Conservation (phyloP, 2,113 vertebrate species). For the Chroicocephalus ridibundus region DNA sequence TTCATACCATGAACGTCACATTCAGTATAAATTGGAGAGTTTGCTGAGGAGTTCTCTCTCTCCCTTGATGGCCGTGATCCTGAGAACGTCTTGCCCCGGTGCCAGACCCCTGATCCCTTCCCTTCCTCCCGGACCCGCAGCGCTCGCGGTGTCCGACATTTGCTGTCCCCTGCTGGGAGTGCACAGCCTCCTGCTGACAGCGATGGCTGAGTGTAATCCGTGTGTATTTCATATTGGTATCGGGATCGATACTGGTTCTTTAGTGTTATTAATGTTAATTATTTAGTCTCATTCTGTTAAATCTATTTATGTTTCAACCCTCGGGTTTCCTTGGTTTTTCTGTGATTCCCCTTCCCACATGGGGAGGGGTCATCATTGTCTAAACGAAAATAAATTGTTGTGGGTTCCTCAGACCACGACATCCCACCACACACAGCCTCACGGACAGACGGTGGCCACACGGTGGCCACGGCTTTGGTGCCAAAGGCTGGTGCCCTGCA, state of each 20-base stretch:
- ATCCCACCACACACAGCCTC: rapidly evolving
- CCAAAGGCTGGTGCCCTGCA: not conserved
- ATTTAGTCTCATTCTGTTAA: not conserved
- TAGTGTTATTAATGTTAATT: not conserved
- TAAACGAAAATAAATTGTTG: not conserved
- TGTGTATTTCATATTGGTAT: not conserved
- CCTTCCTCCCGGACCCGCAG: not conserved
- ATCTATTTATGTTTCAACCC: not conserved
- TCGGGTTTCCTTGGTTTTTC: not conserved
- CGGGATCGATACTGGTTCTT: not conserved
- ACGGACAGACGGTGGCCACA: rapidly evolving
- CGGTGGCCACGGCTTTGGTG: not conserved
- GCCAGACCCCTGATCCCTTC: not conserved
- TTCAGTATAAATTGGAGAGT: not conserved
- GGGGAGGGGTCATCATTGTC: not conserved
- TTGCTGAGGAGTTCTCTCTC: not conserved
- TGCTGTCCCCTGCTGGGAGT: not conserved
- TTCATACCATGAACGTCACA: not conserved
- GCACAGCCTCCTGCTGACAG: not conserved
- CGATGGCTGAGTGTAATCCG: not conserved
- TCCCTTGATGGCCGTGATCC: not conserved
- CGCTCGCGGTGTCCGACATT: not conserved
- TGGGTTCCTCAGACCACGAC: not conserved
- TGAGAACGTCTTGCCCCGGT: not conserved
- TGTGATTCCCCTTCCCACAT: not conserved